phyloP scores from a whole-genome alignment of 1,140 invertebrate genomes.

The Drosophila miranda region DNA sequence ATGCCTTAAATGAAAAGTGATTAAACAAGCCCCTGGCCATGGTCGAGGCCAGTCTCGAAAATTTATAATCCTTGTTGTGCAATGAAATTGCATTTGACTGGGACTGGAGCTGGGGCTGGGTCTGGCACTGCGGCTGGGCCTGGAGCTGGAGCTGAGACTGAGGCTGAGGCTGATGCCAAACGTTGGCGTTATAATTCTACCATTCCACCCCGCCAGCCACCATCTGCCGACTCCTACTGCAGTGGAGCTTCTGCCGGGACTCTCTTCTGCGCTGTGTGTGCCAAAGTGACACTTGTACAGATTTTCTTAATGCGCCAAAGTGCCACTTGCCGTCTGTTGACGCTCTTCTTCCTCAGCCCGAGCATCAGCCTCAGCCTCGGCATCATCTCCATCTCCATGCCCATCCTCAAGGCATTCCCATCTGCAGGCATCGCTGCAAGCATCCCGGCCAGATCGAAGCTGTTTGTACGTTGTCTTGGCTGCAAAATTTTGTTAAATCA shows the following conservation, averaged over 20 bases:
- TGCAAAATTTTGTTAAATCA: slow-evolving; percentile 74
- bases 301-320: slow-evolving; percentile 81
- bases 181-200: slow-evolving; percentile 78
- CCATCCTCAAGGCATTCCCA: no score
- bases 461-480: slow-evolving; percentile 66
- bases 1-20: slow-evolving; percentile 68
- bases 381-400: background rate
- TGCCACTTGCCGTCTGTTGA: slow-evolving; percentile 80
- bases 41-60: slow-evolving; percentile 32
- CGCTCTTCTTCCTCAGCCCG: slow-evolving; percentile 42
- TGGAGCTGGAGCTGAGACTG: background rate
- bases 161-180: slow-evolving; percentile 26
- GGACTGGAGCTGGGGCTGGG: background rate
- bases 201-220: slow-evolving; percentile 14
- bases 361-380: background rate
- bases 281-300: slow-evolving; percentile 81
- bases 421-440: background rate
- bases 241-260: slow-evolving; percentile 22
- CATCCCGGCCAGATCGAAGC: slow-evolving; percentile 54
- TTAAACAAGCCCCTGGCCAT: slow-evolving; percentile 61
- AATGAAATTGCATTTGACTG: slow-evolving; percentile 61
- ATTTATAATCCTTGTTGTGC: slow-evolving; percentile 75
- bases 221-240: slow-evolving; percentile 4
- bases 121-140: no score
- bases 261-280: slow-evolving; percentile 43